Conservation (phyloP, 2,113 vertebrate genomes). For the Brachionichthys hirsutus region DNA sequence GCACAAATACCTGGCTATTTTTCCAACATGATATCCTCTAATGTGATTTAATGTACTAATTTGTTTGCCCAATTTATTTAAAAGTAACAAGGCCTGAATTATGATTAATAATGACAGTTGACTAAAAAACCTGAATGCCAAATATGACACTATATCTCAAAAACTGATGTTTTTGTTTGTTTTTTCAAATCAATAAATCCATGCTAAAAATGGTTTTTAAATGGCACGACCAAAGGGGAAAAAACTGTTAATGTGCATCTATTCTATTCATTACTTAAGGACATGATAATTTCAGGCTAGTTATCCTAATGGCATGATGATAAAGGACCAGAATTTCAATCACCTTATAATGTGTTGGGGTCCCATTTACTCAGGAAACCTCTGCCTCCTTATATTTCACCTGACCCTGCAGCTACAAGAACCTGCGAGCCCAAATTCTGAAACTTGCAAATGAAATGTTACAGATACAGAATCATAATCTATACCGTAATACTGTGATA, state of each 20-base stretch:
- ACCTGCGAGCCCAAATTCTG: constrained; percentile 3
- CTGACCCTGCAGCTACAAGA: constrained; percentile 19
- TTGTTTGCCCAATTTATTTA: too few species aligned
- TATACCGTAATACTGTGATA: background rate
- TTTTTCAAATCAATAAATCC: constrained; percentile 25
- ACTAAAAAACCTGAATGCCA: constrained; percentile 22
- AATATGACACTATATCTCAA: constrained; percentile 36
- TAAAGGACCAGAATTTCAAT: constrained; percentile 45
- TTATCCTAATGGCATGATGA: constrained; percentile 29
- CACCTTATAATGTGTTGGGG: constrained; percentile 10
- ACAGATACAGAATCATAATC: background rate
- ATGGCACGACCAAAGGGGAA: constrained; percentile 28
- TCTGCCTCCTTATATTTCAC: constrained; percentile 14
- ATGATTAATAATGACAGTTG: constrained; percentile 10
- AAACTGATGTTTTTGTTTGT: constrained; percentile 13
- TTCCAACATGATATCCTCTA: background rate
- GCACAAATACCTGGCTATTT: background rate
- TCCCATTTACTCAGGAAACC: constrained; percentile 23
- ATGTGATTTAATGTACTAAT: too few species aligned
- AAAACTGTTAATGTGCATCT: constrained; percentile 33
- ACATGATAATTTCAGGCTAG: constrained; percentile 38
- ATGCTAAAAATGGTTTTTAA: constrained; percentile 38
- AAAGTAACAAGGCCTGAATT: constrained; percentile 7
- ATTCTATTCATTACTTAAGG: constrained; percentile 45
- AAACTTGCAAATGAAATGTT: constrained; percentile 6